Evolutionary conservation across 2,888 invertebrate genomes (phyloP).

Genomic region (Cephus runcator): DNA sequence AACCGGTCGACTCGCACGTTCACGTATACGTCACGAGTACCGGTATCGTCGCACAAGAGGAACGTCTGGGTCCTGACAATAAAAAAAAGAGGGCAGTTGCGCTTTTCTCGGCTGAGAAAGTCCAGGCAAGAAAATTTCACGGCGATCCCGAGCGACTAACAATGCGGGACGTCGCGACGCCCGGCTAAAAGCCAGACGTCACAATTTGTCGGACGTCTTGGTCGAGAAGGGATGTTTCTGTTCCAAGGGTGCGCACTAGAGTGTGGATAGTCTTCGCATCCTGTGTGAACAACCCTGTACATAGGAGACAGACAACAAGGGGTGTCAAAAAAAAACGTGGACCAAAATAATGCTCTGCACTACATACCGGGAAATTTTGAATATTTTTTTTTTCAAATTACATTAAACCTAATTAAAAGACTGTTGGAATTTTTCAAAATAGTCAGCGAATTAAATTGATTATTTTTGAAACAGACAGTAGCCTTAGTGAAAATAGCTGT

Average conservation of each 20-base stretch:
- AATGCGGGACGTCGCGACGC: conserved; percentile 31
- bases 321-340: background rate
- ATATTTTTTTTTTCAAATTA: background rate
- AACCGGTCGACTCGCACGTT: too few species aligned
- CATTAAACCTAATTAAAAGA: background rate
- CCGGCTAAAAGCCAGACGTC: conserved; percentile 40
- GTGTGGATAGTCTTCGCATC: background rate
- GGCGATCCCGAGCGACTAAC: conserved; percentile 29
- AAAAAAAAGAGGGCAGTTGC: background rate
- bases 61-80: too few species aligned
- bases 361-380: background rate
- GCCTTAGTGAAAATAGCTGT: background rate
- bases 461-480: background rate
- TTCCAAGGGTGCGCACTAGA: conserved; percentile 8
- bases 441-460: background rate
- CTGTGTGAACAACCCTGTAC: background rate
- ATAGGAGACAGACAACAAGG: background rate
- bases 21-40: too few species aligned
- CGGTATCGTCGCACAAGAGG: too few species aligned
- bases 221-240: conserved; percentile 16
- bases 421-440: fast-evolving
- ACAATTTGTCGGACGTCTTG: conserved; percentile 34
- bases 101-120: background rate
- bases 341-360: background rate
- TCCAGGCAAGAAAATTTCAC: conserved; percentile 30